Base-by-base conservation (phyloP, 2,797 vertebrate species). In the Lophotriccus pileatus region DNA sequence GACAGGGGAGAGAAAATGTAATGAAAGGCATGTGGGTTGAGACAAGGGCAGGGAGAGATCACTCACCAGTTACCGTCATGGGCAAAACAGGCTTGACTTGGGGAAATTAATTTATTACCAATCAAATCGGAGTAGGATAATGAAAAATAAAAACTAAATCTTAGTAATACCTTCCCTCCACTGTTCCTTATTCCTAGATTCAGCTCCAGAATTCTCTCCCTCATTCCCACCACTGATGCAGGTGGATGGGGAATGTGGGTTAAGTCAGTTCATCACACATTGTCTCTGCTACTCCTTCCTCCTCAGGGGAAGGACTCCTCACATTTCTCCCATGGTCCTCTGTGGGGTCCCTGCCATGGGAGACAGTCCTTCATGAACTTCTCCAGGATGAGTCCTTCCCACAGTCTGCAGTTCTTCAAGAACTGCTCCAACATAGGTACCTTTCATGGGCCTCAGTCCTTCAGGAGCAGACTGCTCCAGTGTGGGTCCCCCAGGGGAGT, bases 1-100 rank as follows among this genome's bases (percentile, higher is more conserved):
- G 21, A 52, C 21, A 32, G 5, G 14, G 12, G 12, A 68, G 43
- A 68, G 22, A 46, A 56, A 88, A 74, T 52, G 30, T 52, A 68
- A 25, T 18, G 19, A 52, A 58, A n/a, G 3, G 12, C 16, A 68
- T 7, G 2, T 46, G 22, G 14, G 6, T 58, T 24, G 4, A 69
- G 14, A 58, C 47, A 41, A 74, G 20, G 55, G 10, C 20, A n/a
- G 56, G 49, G 16, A 52, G 19, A 30, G 14, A 36, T 74, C 23
- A 63, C 16, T 68, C 19, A 52, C 7, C n/a, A n/a, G 5, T n/a
- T 46, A 36, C 14, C 9, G 1, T 74, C 56, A 37, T 0, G 0
- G 7, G 30, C 25, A 63, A 39, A 78, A 58, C 30, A 79, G 8
- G 20, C 34, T 58, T 50, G 34, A 43, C 34, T 46, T 63, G 37